Conservation (phyloP, 2,113 vertebrate species). For the Peucedramus taeniatus region DNA sequence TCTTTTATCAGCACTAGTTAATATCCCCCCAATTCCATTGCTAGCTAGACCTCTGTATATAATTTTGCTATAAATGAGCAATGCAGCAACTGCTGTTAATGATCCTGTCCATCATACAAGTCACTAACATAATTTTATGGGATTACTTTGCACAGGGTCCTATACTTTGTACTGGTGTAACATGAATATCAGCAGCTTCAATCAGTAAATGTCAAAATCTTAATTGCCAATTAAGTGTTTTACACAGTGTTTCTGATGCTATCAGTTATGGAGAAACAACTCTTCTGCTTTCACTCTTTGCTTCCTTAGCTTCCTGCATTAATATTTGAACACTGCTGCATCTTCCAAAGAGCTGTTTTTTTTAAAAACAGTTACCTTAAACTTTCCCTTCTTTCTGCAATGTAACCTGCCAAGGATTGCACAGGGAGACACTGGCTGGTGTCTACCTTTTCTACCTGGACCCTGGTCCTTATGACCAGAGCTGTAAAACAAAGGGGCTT, state of each 20-base stretch:
- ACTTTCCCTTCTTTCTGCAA: background rate
- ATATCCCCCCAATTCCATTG: background rate
- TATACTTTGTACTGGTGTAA: background rate
- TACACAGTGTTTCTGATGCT: background rate
- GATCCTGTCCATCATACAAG: background rate
- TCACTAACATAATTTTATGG: background rate
- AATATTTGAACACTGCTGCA: background rate
- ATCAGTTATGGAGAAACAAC: background rate
- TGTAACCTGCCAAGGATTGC: background rate
- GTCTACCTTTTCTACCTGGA: fast-evolving
- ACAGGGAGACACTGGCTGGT: background rate
- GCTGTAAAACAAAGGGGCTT: background rate
- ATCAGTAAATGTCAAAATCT: constrained; percentile 5
- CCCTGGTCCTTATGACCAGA: background rate
- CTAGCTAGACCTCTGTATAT: no score
- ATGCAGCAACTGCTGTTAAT: background rate
- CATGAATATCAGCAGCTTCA: background rate
- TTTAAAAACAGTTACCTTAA: background rate
- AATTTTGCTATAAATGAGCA: background rate
- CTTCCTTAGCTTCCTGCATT: background rate
- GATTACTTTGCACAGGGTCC: background rate
- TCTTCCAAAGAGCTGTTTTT: background rate
- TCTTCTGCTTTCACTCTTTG: background rate
- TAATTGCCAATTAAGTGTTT: constrained; percentile 4
- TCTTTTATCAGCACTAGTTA: background rate